These are phyloP conservation scores for Aphodius sticticus DNA, from an alignment of 2,888 invertebrate species.

Conservation along the genomic window DNA sequence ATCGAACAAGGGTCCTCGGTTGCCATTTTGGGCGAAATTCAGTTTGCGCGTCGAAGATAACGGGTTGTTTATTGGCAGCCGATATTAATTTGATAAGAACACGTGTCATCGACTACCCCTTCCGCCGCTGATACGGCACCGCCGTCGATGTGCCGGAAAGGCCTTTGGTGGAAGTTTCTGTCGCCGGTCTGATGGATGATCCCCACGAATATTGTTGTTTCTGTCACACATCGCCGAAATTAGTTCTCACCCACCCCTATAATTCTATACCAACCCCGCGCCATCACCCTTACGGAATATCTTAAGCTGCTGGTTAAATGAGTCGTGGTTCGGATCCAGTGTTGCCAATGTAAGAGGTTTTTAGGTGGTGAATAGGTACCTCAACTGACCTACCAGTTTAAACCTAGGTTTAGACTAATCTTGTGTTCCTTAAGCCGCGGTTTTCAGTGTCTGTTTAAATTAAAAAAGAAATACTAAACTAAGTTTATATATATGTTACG, in stretches of 20 bases:
- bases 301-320: neutral
- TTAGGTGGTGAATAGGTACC: too few species aligned
- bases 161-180: neutral
- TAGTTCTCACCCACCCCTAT: neutral
- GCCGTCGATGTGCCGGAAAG: neutral
- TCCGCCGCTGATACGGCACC: neutral
- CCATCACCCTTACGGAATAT: neutral
- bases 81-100: slow-evolving; percentile 4
- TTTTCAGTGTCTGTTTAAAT: too few species aligned
- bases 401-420: too few species aligned
- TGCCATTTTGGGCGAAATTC: neutral
- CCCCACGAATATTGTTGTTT: neutral
- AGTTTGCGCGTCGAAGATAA: neutral
- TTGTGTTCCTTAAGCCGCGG: too few species aligned
- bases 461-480: too few species aligned
- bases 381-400: too few species aligned
- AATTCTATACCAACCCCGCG: neutral
- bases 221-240: neutral
- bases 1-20: neutral
- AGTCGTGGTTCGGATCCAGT: neutral
- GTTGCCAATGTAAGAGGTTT: too few species aligned
- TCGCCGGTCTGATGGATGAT: neutral
- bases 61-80: slow-evolving; percentile 4
- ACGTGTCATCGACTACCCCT: neutral
- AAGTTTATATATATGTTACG: too few species aligned